Evolutionary conservation across 1,140 invertebrate genomes (phyloP).

Genomic region (Drosophila sechellia): DNA sequence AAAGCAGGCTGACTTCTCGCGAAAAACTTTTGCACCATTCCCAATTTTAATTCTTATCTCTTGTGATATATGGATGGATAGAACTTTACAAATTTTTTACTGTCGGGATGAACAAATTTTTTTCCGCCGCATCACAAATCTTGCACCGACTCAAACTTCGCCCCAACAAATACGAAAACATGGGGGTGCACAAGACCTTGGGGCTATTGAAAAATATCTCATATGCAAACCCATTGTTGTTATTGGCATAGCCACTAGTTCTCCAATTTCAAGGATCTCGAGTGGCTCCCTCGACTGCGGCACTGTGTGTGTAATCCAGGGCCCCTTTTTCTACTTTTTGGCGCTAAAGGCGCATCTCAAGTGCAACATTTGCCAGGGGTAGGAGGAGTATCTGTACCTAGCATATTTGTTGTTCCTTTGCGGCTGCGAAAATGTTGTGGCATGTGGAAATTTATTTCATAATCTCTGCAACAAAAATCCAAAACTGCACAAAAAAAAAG

Average conservation of each 20-base stretch:
- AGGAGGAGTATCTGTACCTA: slow-evolving; percentile 32
- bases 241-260: slow-evolving; percentile 44
- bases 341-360: slow-evolving; percentile 59
- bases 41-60: slow-evolving; percentile 44
- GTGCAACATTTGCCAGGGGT: slow-evolving; percentile 51
- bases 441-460: slow-evolving; percentile 82
- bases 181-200: slow-evolving; percentile 41
- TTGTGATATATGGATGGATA: slow-evolving; percentile 50
- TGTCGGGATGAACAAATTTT: slow-evolving; percentile 41
- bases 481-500: slow-evolving; percentile 4
- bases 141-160: slow-evolving; percentile 55
- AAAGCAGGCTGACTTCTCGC: not conserved
- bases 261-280: slow-evolving; percentile 10
- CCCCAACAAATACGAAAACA: slow-evolving; percentile 58
- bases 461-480: slow-evolving; percentile 42
- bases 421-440: slow-evolving; percentile 72
- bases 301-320: slow-evolving; percentile 32
- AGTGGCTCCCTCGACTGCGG: slow-evolving; percentile 13
- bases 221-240: slow-evolving; percentile 70
- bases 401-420: slow-evolving; percentile 47
- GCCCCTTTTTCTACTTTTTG: slow-evolving; percentile 56
- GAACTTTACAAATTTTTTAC: slow-evolving; percentile 66
- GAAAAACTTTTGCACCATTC: slow-evolving; percentile 18
- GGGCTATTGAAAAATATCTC: slow-evolving; percentile 76
- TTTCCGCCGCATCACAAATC: slow-evolving; percentile 34